These are phyloP conservation scores for Microcebus griseorufus DNA, from an alignment of 2,113 vertebrate species.

Conservation along the genomic window DNA sequence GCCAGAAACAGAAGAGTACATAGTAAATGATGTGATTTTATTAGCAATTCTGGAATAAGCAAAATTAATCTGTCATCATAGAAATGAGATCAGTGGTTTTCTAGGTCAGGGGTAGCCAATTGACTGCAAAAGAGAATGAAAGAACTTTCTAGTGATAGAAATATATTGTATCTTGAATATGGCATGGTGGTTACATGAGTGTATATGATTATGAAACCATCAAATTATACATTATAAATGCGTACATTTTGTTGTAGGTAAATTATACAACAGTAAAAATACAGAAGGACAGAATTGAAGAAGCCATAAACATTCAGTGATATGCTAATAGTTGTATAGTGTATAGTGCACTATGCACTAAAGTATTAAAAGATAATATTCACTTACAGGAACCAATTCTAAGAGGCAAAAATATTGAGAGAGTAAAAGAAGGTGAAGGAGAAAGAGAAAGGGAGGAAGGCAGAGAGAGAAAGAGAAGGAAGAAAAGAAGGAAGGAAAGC, in stretches of 20 bases:
- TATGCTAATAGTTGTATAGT: not conserved
- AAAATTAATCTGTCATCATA: not conserved
- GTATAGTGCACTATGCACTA: not conserved
- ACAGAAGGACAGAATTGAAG: not conserved
- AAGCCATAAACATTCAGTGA: not conserved
- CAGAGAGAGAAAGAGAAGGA: too few relatives aligned
- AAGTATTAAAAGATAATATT: not conserved
- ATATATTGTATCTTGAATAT: not conserved
- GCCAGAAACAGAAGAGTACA: not conserved
- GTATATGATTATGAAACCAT: not conserved
- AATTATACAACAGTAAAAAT: not conserved
- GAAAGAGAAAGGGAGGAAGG: not conserved
- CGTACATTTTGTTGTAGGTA: not conserved
- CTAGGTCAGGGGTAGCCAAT: not conserved
- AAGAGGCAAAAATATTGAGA: not conserved
- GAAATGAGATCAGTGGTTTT: not conserved
- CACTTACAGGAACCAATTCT: not conserved
- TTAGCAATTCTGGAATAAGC: not conserved
- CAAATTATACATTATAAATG: not conserved
- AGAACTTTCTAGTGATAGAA: not conserved
- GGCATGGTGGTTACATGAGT: not conserved
- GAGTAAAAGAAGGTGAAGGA: not conserved
- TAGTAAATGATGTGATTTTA: not conserved
- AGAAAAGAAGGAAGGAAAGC: not conserved
- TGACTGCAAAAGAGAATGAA: not conserved